Evolutionary conservation across 2,888 invertebrate genomes (phyloP).

Genomic region (Maniola hyperantus): DNA sequence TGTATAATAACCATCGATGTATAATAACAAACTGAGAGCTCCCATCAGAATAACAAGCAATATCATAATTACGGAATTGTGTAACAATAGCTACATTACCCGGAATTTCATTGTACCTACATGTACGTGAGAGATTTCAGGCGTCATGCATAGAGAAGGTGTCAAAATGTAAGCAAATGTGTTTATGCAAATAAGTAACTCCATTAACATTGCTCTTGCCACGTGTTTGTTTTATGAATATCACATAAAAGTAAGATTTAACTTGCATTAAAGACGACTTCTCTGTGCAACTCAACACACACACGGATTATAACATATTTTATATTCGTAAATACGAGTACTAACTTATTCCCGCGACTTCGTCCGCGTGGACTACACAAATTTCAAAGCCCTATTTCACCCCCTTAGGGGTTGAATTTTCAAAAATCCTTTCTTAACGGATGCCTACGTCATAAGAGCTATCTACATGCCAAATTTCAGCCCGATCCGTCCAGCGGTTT

Average conservation of each 20-base stretch:
- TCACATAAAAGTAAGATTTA: conserved; percentile 37
- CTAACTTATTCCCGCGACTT: too few relatives aligned
- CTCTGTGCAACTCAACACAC: not conserved
- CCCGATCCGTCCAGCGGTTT: too few relatives aligned
- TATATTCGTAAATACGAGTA: too few relatives aligned
- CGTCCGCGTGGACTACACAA: too few relatives aligned
- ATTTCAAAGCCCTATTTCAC: too few relatives aligned
- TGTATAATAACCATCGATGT: not conserved
- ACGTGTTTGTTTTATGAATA: conserved; percentile 64
- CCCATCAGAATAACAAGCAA: not conserved
- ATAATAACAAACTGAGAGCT: not conserved
- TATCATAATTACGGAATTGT: not conserved
- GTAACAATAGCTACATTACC: conserved; percentile 19
- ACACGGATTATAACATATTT: too few relatives aligned
- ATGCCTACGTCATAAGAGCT: too few relatives aligned
- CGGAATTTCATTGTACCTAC: conserved; percentile 26
- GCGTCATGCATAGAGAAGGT: conserved; percentile 69
- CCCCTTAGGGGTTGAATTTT: too few relatives aligned
- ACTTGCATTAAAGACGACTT: conserved; percentile 1
- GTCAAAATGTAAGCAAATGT: conserved; percentile 78
- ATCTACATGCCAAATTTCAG: too few relatives aligned
- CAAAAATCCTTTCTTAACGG: too few relatives aligned
- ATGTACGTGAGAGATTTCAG: conserved; percentile 65
- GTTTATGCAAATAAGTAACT: conserved; percentile 78
- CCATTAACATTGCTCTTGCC: conserved; percentile 64